Conservation (phyloP, 64 coral and sea anemone genomes). For the Dendrophyllia cribrosa region DNA sequence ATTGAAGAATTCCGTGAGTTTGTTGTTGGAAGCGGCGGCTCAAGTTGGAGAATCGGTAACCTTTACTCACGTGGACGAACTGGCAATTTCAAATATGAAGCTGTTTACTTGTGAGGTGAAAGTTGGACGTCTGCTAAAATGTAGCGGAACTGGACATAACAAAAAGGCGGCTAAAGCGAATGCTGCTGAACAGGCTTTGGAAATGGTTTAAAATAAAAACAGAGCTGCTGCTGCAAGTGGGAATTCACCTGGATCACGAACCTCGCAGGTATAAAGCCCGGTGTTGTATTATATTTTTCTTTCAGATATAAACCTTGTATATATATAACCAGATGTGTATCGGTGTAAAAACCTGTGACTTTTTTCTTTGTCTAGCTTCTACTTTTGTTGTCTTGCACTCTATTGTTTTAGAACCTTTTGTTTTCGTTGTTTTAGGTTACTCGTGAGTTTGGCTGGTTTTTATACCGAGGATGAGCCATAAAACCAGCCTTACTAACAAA, state of each 20-base stretch:
- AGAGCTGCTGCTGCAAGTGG: background rate
- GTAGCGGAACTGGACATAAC: conserved; percentile 32
- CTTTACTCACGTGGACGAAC: conserved; percentile 44
- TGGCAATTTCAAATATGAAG: conserved; percentile 24
- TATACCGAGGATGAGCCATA: no score
- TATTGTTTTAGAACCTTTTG: no score
- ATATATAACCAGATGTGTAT: no score
- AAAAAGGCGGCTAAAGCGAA: conserved; percentile 73
- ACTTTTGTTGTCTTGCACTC: no score
- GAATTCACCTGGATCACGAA: background rate
- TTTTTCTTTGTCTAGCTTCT: no score
- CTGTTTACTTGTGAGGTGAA: conserved; percentile 56
- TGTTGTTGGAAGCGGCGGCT: conserved; percentile 67
- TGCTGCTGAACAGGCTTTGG: conserved; percentile 37
- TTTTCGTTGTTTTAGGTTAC: no score
- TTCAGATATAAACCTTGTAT: background rate
- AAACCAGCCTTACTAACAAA: no score
- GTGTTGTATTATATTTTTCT: no score
- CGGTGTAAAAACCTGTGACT: no score
- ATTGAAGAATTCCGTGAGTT: conserved; percentile 65
- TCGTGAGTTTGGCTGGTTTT: no score
- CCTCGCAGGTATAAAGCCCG: background rate
- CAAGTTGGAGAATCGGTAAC: conserved; percentile 2
- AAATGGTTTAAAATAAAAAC: conserved; percentile 25
- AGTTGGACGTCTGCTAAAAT: conserved; percentile 48